Conservation (phyloP, 2,888 invertebrate genomes). For the Leptopterna dolabrata region DNA sequence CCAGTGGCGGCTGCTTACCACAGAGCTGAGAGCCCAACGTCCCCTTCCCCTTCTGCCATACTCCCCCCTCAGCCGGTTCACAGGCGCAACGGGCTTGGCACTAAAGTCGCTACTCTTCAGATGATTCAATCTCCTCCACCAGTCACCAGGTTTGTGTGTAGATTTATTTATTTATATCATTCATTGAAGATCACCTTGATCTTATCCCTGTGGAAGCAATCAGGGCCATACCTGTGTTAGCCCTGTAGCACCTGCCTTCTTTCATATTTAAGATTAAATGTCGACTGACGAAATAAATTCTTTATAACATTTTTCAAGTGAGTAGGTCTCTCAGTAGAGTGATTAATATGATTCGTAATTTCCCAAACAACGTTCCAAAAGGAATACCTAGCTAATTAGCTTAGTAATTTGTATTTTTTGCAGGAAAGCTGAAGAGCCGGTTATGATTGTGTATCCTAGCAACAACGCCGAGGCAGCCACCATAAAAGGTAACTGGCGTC, state of each 20-base stretch:
- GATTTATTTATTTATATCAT: background rate
- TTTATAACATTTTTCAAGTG: too few relatives aligned
- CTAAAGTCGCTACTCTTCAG: constrained; percentile 75
- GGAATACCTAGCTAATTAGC: too few relatives aligned
- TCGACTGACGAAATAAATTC: too few relatives aligned
- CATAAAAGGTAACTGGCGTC: constrained; percentile 70
- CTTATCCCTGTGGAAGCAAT: background rate
- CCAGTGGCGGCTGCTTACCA: constrained; percentile 32
- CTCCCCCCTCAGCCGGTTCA: constrained; percentile 56
- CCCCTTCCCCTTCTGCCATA: background rate
- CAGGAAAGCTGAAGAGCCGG: constrained; percentile 67
- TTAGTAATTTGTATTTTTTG: too few relatives aligned
- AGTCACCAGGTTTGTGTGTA: constrained; percentile 20
- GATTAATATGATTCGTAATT: too few relatives aligned
- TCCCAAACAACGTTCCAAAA: too few relatives aligned
- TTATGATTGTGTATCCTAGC: constrained; percentile 74
- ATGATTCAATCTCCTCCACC: constrained; percentile 72
- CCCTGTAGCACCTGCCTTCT: background rate
- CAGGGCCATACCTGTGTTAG: background rate
- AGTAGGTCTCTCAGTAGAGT: too few relatives aligned
- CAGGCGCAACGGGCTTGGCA: constrained; percentile 65
- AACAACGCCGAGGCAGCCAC: constrained; percentile 69
- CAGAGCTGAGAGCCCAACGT: constrained; percentile 14
- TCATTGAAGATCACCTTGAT: background rate
- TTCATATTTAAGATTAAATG: too few relatives aligned